phyloP scores from a whole-genome alignment of 1,140 invertebrate genomes.

The Drosophila subobscura region DNA sequence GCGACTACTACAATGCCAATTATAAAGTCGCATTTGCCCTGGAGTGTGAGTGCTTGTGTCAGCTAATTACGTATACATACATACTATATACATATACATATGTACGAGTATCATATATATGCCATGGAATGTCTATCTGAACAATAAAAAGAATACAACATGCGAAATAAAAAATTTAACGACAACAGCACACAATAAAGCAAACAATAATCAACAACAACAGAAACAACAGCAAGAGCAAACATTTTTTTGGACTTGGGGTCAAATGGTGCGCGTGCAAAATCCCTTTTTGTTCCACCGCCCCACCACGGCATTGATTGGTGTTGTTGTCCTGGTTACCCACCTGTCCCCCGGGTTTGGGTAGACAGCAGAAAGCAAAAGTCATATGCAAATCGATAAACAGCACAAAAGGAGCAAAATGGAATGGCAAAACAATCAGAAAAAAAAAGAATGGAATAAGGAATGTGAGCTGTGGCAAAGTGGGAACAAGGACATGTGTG shows the following conservation, averaged over 20 bases:
- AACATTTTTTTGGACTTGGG: too few relatives aligned
- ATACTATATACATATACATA: background rate
- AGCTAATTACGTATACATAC: constrained; percentile 41
- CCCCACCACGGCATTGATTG: background rate
- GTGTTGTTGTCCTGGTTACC: constrained; percentile 27
- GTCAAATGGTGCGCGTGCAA: constrained; percentile 41
- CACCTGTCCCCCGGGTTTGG: background rate
- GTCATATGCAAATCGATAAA: constrained; percentile 43
- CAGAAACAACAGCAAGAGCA: constrained; percentile 2
- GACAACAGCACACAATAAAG: constrained; percentile 63
- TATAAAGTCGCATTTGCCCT: constrained; percentile 35
- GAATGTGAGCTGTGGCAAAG: too few relatives aligned
- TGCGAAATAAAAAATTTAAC: constrained; percentile 37
- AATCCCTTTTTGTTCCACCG: constrained; percentile 2
- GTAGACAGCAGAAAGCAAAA: constrained; percentile 29
- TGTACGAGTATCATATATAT: constrained; percentile 10
- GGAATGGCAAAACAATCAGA: background rate
- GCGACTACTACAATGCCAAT: constrained; percentile 29
- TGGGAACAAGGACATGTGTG: too few relatives aligned
- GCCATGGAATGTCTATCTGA: constrained; percentile 23
- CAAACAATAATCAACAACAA: constrained; percentile 25
- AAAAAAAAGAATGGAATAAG: too few relatives aligned
- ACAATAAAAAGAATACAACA: constrained; percentile 57
- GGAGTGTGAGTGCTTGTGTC: constrained; percentile 34
- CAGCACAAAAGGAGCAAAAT: constrained; percentile 9